phyloP scores from a whole-genome alignment of 2,797 vertebrate genomes.

The Harpagifer antarcticus region DNA sequence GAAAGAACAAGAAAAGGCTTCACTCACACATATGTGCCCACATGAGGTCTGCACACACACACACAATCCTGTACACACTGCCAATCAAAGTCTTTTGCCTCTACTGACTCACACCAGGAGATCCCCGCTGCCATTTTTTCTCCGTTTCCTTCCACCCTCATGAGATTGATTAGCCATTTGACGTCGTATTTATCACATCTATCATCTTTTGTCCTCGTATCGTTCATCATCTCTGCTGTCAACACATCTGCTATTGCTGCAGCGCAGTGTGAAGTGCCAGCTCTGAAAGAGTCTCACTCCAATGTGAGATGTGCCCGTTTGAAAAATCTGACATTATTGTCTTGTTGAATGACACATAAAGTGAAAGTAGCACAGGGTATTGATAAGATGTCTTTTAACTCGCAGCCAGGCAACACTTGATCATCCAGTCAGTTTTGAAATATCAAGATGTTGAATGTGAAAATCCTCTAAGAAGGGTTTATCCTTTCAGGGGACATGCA shows the following conservation, averaged over 20 bases:
- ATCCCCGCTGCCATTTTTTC: conserved; percentile 55
- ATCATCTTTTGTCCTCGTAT: conserved; percentile 69
- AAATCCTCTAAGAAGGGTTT: background rate
- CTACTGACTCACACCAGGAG: conserved; percentile 66
- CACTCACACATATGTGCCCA: conserved; percentile 25
- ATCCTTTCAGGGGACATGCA: conserved; percentile 7
- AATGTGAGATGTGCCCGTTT: conserved; percentile 46
- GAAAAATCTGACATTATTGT: conserved; percentile 53
- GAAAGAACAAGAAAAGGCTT: conserved; percentile 36
- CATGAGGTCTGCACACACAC: conserved; percentile 12
- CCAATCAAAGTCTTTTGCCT: conserved; percentile 57
- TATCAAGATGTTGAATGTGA: conserved; percentile 37
- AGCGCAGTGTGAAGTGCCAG: conserved; percentile 47
- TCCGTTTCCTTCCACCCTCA: conserved; percentile 53
- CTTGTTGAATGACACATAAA: conserved; percentile 55
- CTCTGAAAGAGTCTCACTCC: conserved; percentile 54
- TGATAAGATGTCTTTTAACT: conserved; percentile 56
- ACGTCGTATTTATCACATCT: conserved; percentile 73
- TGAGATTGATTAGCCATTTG: conserved; percentile 77
- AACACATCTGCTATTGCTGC: conserved; percentile 49
- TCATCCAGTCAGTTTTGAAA: conserved; percentile 26
- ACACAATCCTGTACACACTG: conserved; percentile 21
- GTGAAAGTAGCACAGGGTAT: conserved; percentile 38
- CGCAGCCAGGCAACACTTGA: conserved; percentile 25
- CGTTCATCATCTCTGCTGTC: conserved; percentile 73